A percentile compares a stretch with the other conserved stretches of the same genome.
These are phyloP conservation scores for Acrocephalus scirpaceus DNA, from an alignment of 2,797 vertebrate genomes.

Conservation along the genomic window DNA sequence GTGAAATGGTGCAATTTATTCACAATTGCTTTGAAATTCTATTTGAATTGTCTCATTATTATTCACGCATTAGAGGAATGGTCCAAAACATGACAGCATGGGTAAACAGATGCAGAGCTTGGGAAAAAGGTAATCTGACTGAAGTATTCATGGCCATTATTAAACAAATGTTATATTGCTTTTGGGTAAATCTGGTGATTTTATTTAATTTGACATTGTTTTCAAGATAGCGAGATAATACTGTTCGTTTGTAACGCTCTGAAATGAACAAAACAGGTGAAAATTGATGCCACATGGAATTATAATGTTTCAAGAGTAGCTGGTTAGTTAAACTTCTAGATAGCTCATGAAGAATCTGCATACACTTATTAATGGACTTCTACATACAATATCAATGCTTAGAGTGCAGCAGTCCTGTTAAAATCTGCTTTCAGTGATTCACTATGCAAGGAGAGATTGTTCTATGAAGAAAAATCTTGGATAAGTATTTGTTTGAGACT, in stretches of 20 bases:
- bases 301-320: constrained; percentile 46
- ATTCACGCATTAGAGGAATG: constrained; percentile 58
- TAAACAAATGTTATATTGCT: constrained; percentile 66
- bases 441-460: constrained; percentile 61
- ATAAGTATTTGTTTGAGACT: constrained; percentile 35
- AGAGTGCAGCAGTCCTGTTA: constrained; percentile 43
- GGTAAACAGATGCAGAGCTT: constrained; percentile 52
- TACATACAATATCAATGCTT: constrained; percentile 58
- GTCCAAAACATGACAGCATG: constrained; percentile 57
- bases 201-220: constrained; percentile 70
- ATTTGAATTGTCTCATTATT: constrained; percentile 63
- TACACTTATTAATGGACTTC: constrained; percentile 58
- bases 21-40: constrained; percentile 71
- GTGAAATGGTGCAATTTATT: constrained; percentile 67
- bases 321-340: constrained; percentile 57
- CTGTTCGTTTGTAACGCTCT: constrained; percentile 12
- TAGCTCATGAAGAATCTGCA: constrained; percentile 45
- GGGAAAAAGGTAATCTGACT: constrained; percentile 63
- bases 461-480: constrained; percentile 45
- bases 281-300: constrained; percentile 42
- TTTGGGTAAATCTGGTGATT: constrained; percentile 60
- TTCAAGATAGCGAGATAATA: constrained; percentile 66
- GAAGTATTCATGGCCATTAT: constrained; percentile 64
- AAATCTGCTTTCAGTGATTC: constrained; percentile 40
- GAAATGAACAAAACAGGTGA: constrained; percentile 65